Evolutionary conservation across 2,888 invertebrate genomes (phyloP).

Genomic region (Sarcophaga variegata): DNA sequence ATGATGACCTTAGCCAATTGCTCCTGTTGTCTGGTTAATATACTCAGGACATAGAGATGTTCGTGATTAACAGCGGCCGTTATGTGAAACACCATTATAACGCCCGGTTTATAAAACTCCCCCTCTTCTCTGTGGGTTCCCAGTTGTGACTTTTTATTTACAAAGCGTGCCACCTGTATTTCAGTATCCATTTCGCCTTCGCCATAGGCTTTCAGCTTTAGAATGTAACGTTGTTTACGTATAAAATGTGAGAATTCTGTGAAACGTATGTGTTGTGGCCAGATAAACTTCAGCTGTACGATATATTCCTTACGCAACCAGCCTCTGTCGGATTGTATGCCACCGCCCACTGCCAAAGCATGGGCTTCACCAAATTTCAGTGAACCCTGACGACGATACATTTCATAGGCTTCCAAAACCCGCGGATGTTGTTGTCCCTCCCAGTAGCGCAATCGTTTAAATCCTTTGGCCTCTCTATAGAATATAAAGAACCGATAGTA

Average conservation of each 20-base stretch:
- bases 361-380: slow-evolving; percentile 75
- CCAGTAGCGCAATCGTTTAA: slow-evolving; percentile 76
- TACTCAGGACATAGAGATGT: slow-evolving; percentile 72
- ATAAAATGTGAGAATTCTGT: slow-evolving; percentile 81
- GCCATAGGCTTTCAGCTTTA: slow-evolving; percentile 58
- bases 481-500: slow-evolving; percentile 78
- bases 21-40: slow-evolving; percentile 69
- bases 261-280: slow-evolving; percentile 88
- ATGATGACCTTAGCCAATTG: slow-evolving; percentile 94
- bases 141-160: slow-evolving; percentile 73
- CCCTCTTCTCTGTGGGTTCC: slow-evolving; percentile 72
- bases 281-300: slow-evolving; percentile 89
- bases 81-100: slow-evolving; percentile 75
- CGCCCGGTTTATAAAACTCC: slow-evolving; percentile 71
- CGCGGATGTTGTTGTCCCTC: slow-evolving; percentile 83
- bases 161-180: slow-evolving; percentile 74
- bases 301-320: slow-evolving; percentile 89
- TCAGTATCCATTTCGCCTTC: slow-evolving; percentile 71
- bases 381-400: slow-evolving; percentile 72
- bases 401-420: slow-evolving; percentile 76
- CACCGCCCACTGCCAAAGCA: slow-evolving; percentile 73
- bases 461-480: slow-evolving; percentile 72
- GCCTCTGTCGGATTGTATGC: slow-evolving; percentile 85
- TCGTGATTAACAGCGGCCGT: slow-evolving; percentile 71
- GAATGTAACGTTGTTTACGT: slow-evolving; percentile 72